Base-by-base conservation (phyloP, 2,888 invertebrate species). In the Caenorhabditis auriculariae region DNA sequence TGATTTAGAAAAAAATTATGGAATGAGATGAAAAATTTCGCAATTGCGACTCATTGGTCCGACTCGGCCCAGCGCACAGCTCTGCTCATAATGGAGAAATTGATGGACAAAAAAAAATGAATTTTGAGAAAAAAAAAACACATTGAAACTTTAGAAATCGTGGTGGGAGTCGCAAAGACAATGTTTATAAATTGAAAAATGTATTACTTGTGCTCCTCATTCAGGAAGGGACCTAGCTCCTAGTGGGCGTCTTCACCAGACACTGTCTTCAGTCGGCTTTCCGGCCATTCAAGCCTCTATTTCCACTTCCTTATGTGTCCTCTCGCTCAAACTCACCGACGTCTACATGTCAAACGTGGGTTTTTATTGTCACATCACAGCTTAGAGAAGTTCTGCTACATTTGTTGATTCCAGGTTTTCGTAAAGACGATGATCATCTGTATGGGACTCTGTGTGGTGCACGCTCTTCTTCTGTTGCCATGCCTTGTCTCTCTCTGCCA, bases 221-320 rank as follows among this genome's bases (percentile, higher is more conserved):
- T n/a, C n/a, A n/a, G 39, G 26, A 6, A 24, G 32, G n/a, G 41
- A 38, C 5, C 21, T 35, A n/a, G 47, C 42, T 12, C 48, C 23
- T n/a, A 37, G 26, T 19, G 37, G 15, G 17, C 45, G 69, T n/a
- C 56, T 69, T 1, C 39, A 46, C 1, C 49, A 59, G 27, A 64
- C 71, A 29, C 66, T 74, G 3, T 65, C 70, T 0, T 72, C 72
- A 0, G 74, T 74, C 9, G 74, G 69, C 1, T 74, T 74, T 52
- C 74, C 74, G 9, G 74, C 74, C 1, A 51, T 74, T 4, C 69
- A 72, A 50, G 73, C 80, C 9, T 75, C 77, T 0, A 42, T 76
- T 2, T 74, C 74, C 19, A 79, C 78, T 4, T 72, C 68, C 41
- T 68, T 77, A 4, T 79, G 79, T 49, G 76, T 79, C 12, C 29